A percentile compares a stretch with the other conserved stretches of the same genome.
These are phyloP conservation scores for Catostomus latipinnis DNA, from an alignment of 2,797 vertebrate species.

Conservation along the genomic window DNA sequence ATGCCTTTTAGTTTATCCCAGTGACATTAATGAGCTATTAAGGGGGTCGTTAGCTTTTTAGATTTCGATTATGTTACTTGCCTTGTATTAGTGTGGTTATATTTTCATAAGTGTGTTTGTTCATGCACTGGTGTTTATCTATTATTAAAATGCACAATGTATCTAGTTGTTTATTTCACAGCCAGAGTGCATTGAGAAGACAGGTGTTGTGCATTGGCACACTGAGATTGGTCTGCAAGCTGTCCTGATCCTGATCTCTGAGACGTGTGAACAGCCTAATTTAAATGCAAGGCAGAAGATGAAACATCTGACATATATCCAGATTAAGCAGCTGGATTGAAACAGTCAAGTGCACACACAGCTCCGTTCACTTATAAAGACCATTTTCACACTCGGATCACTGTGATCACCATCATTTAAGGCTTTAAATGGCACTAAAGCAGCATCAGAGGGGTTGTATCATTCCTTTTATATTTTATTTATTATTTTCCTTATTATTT, in stretches of 20 bases:
- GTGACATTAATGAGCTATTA: slow-evolving; percentile 41
- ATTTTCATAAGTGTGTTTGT: slow-evolving; percentile 15
- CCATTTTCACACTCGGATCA: slow-evolving; percentile 37
- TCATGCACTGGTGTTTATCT: background rate
- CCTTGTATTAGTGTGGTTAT: background rate
- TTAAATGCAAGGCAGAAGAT: slow-evolving; percentile 42
- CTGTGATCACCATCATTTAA: slow-evolving; percentile 39
- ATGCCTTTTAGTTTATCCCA: slow-evolving; percentile 46
- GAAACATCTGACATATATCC: slow-evolving; percentile 42
- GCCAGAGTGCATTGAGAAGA: background rate
- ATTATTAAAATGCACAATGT: slow-evolving; percentile 26
- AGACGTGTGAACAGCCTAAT: slow-evolving; percentile 27
- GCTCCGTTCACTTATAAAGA: slow-evolving; percentile 21
- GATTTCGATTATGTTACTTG: background rate
- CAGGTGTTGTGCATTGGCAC: background rate
- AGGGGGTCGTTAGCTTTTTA: slow-evolving; percentile 26
- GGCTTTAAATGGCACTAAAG: slow-evolving; percentile 43
- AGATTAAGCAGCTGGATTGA: slow-evolving; percentile 35
- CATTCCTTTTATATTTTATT: too few species aligned
- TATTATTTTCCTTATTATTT: too few species aligned
- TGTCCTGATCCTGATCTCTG: slow-evolving; percentile 1
- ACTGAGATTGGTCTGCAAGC: background rate
- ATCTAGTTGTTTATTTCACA: slow-evolving; percentile 9
- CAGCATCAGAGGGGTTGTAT: background rate
- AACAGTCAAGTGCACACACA: slow-evolving; percentile 19